A percentile compares a stretch with the other conserved stretches of the same genome.
phyloP scores from a whole-genome alignment of 2,113 vertebrate genomes.

The Engystomops pustulosus region DNA sequence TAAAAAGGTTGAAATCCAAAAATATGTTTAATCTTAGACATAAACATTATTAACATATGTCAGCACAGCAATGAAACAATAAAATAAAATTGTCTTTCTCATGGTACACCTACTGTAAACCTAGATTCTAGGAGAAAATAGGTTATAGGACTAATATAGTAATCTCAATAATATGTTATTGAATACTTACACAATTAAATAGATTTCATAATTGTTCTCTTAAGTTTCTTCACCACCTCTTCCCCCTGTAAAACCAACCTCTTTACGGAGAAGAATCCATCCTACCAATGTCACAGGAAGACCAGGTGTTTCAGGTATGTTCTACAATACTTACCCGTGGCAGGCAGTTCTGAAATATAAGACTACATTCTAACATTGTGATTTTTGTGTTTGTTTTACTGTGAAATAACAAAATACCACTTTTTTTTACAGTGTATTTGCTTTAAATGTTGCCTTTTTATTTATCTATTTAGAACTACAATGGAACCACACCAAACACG shows the following conservation, averaged over 20 bases:
- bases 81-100: background rate
- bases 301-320: conserved; percentile 75
- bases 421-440: too few relatives aligned
- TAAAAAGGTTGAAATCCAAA: too few relatives aligned
- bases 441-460: too few relatives aligned
- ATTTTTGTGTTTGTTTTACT: too few relatives aligned
- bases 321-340: background rate
- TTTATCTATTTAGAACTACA: too few relatives aligned
- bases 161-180: background rate
- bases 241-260: conserved; percentile 66
- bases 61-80: too few relatives aligned
- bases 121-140: background rate
- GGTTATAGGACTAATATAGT: background rate
- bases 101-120: background rate
- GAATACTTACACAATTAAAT: background rate
- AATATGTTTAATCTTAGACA: too few relatives aligned
- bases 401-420: too few relatives aligned
- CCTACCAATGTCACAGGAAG: conserved; percentile 75
- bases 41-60: too few relatives aligned
- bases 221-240: conserved; percentile 64
- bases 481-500: too few relatives aligned
- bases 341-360: too few relatives aligned
- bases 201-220: conserved; percentile 1
- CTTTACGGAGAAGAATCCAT: conserved; percentile 72
- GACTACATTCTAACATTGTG: too few relatives aligned